Conservation (phyloP, 2,797 vertebrate species). For the Hippoglossus hippoglossus region DNA sequence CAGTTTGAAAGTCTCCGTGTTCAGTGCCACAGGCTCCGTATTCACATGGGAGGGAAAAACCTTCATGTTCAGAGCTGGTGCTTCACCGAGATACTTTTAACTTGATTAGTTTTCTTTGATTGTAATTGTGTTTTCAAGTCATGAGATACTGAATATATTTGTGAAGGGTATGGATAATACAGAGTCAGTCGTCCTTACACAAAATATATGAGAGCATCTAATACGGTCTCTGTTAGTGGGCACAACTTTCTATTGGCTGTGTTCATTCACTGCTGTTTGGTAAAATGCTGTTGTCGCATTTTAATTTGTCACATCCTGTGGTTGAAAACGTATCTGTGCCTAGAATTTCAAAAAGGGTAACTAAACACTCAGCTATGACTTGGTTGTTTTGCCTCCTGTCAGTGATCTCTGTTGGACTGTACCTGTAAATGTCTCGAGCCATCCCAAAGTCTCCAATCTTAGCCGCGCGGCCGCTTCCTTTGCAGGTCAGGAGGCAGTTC, state of each 20-base stretch:
- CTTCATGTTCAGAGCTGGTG: neutral
- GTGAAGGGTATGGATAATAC: too few species aligned
- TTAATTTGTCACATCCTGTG: neutral
- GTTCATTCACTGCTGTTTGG: neutral
- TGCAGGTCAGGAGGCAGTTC: slow-evolving; percentile 97
- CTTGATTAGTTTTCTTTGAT: neutral
- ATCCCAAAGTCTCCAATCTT: slow-evolving; percentile 99
- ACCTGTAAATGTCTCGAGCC: slow-evolving; percentile 99
- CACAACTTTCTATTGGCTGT: too few species aligned
- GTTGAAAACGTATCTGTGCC: neutral
- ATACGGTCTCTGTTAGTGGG: neutral
- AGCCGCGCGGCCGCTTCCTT: slow-evolving; percentile 92
- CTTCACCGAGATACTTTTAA: neutral
- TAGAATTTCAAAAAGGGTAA: too few species aligned
- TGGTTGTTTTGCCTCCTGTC: neutral
- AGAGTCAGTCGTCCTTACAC: neutral
- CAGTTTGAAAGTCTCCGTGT: neutral
- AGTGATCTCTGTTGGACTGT: slow-evolving; percentile 22
- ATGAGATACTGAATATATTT: neutral
- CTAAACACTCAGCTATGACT: too few species aligned
- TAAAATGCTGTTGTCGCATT: neutral
- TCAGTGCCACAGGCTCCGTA: neutral
- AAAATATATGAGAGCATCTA: neutral
- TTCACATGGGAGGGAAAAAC: too few species aligned
- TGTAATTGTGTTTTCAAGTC: neutral